These are phyloP conservation scores for Melipona quadrifasciata DNA, from an alignment of 1,140 invertebrate genomes.

Conservation along the genomic window DNA sequence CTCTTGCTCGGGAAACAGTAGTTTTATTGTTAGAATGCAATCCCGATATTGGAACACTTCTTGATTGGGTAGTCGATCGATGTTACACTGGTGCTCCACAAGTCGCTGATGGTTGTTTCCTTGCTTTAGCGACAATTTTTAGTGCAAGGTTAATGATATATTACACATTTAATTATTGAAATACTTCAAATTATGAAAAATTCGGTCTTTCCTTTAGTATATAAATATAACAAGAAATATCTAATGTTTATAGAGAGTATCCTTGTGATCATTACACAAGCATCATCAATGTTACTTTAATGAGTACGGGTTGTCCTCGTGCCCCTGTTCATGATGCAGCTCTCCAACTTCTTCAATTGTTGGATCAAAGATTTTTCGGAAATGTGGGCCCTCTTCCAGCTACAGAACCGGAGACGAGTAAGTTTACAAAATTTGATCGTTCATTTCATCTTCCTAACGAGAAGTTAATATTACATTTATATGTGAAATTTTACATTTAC, in stretches of 20 bases:
- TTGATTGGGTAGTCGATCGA: constrained; percentile 98
- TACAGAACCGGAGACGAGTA: constrained; percentile 87
- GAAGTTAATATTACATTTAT: neutral
- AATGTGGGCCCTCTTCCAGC: constrained; percentile 86
- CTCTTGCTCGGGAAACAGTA: constrained; percentile 95
- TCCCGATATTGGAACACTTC: constrained; percentile 94
- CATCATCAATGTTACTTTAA: constrained; percentile 97
- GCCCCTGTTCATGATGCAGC: constrained; percentile 96
- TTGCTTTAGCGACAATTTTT: constrained; percentile 97
- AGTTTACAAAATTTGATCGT: constrained; percentile 60
- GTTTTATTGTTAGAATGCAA: constrained; percentile 97
- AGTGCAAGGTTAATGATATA: constrained; percentile 89
- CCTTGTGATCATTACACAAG: constrained; percentile 99
- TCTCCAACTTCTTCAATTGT: constrained; percentile 94
- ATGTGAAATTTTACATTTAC: neutral
- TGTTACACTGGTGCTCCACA: constrained; percentile 96
- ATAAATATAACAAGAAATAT: constrained; percentile 9
- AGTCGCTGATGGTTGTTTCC: constrained; percentile 97
- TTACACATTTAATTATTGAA: neutral
- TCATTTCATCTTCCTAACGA: neutral
- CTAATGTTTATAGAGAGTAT: constrained; percentile 90
- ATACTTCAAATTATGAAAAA: constrained; percentile 1
- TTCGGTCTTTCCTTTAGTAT: neutral
- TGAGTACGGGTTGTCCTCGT: constrained; percentile 97
- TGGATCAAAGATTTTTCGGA: constrained; percentile 98